Evolutionary conservation across 1,140 invertebrate genomes (phyloP).

Genomic region (Metopolophium dirhodum): DNA sequence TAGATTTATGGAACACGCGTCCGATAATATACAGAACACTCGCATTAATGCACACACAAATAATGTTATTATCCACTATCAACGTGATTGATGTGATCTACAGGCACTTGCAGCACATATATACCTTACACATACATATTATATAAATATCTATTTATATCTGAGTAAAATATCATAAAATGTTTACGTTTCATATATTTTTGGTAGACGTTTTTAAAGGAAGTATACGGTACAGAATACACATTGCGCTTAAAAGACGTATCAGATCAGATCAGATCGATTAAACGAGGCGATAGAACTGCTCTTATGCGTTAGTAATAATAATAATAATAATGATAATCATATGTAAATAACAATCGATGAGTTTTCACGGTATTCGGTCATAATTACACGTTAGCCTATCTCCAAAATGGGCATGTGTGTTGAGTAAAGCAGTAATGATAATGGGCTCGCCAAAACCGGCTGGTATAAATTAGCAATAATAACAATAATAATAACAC

Average conservation of each 20-base stretch:
- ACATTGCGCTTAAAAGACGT: neutral
- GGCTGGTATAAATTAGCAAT: neutral
- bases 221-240: neutral
- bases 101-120: neutral
- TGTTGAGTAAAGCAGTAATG: neutral
- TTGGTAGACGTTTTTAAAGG: neutral
- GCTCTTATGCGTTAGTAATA: neutral
- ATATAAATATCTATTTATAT: neutral
- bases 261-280: neutral
- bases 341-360: neutral
- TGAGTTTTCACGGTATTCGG: neutral
- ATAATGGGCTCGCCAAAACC: neutral
- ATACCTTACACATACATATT: neutral
- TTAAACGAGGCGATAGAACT: neutral
- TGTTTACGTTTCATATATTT: neutral
- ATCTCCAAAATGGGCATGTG: conserved; percentile 25
- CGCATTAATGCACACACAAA: neutral
- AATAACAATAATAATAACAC: neutral
- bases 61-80: neutral
- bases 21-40: neutral
- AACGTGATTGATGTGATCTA: neutral
- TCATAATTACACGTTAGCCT: conserved; percentile 6
- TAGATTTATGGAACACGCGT: neutral
- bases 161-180: neutral
- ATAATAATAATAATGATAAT: neutral